Percentiles rank a stretch among this genome's conserved stretches.
phyloP scores from a whole-genome alignment of 2,113 vertebrate genomes.

The Ifrita kowaldi region DNA sequence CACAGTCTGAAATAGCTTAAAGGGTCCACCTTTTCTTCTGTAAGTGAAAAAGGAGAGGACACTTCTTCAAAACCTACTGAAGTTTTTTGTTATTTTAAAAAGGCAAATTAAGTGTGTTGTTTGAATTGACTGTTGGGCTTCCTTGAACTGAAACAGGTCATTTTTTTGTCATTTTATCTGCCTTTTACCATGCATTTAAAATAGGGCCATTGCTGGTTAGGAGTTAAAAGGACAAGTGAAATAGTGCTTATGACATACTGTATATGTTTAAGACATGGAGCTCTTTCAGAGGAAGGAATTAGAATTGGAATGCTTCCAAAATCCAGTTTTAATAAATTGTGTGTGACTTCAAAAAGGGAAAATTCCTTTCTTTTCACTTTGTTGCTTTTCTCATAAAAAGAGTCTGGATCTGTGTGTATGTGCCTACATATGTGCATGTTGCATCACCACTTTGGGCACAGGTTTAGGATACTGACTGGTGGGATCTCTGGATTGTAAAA shows the following conservation, averaged over 20 bases:
- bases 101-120: background rate
- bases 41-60: background rate
- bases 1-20: background rate
- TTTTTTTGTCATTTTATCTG: background rate
- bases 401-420: background rate
- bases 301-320: background rate
- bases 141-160: background rate
- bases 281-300: background rate
- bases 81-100: background rate
- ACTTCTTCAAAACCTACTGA: background rate
- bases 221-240: background rate
- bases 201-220: background rate
- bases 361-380: background rate
- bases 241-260: background rate
- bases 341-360: background rate
- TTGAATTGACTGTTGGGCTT: background rate
- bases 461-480: background rate
- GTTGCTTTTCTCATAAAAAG: background rate
- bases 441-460: background rate
- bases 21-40: background rate
- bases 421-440: rapidly evolving
- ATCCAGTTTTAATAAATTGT: background rate
- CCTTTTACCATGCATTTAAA: background rate
- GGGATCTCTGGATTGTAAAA: background rate
- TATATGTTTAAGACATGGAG: background rate